These are phyloP conservation scores for Erebia aethiops DNA, from an alignment of 2,888 invertebrate species.

Conservation along the genomic window DNA sequence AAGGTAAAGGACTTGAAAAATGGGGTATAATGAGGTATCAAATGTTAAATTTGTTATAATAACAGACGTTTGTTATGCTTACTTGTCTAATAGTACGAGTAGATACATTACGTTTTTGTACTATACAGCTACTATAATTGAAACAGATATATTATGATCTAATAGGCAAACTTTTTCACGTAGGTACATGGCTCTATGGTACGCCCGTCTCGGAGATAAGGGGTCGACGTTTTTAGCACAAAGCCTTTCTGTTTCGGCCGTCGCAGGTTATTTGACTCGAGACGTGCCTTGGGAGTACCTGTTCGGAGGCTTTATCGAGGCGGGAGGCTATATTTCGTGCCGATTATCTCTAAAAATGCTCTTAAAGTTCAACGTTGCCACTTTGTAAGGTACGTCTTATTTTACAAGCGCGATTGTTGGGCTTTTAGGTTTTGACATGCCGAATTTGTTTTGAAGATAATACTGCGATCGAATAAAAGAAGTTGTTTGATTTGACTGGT, in stretches of 20 bases:
- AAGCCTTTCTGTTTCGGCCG: slow-evolving; percentile 79
- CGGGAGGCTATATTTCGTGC: slow-evolving; percentile 67
- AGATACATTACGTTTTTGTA: too few relatives aligned
- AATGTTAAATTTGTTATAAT: too few relatives aligned
- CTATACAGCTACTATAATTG: background rate
- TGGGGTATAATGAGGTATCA: too few relatives aligned
- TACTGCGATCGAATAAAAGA: slow-evolving; percentile 4
- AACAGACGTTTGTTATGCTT: too few relatives aligned
- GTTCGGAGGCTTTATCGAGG: slow-evolving; percentile 72
- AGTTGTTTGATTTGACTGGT: slow-evolving; percentile 7
- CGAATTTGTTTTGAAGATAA: slow-evolving; percentile 30
- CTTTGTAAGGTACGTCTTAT: slow-evolving; percentile 67
- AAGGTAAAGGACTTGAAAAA: too few relatives aligned
- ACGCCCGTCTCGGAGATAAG: slow-evolving; percentile 76
- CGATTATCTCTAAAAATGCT: slow-evolving; percentile 73
- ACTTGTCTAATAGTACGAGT: too few relatives aligned
- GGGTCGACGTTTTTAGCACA: slow-evolving; percentile 82
- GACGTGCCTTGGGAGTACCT: slow-evolving; percentile 74
- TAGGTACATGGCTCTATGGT: slow-evolving; percentile 62
- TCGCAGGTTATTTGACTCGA: slow-evolving; percentile 75
- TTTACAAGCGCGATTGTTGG: slow-evolving; percentile 72
- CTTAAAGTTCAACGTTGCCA: slow-evolving; percentile 63
- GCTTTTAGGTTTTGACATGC: slow-evolving; percentile 52
- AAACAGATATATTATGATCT: background rate
- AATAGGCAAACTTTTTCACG: slow-evolving; percentile 32